phyloP scores from a whole-genome alignment of 1,140 invertebrate genomes.

The Tetragnatha versicolor region DNA sequence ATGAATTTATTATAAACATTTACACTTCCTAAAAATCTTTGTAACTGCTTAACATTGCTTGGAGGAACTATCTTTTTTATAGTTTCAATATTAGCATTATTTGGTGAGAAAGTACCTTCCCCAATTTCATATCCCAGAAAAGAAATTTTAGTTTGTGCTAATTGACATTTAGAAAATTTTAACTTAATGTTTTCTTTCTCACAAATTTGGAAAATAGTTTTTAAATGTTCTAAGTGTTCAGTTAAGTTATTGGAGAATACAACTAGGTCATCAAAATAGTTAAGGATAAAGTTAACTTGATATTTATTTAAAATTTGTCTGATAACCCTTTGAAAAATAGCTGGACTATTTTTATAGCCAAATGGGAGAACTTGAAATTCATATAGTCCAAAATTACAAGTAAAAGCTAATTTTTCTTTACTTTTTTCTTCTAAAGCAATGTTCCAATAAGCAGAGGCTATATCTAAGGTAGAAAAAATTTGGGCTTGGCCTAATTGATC shows the following conservation, averaged over 20 bases:
- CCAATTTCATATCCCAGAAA: conserved; percentile 2
- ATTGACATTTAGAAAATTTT: neutral
- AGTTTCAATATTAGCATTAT: conserved; percentile 31
- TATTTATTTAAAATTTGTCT: neutral
- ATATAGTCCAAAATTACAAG: neutral
- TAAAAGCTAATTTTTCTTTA: neutral
- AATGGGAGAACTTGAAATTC: neutral
- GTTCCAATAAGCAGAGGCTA: neutral
- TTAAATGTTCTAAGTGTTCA: neutral
- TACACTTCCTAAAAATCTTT: conserved; percentile 60
- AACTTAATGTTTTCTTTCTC: neutral
- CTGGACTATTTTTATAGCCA: neutral
- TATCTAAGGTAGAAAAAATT: neutral
- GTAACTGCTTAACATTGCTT: conserved; percentile 52
- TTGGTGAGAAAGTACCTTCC: neutral
- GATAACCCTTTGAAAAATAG: neutral
- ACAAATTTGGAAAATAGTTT: neutral
- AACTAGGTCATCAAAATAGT: conserved; percentile 1
- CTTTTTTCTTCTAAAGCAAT: neutral
- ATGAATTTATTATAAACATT: conserved; percentile 61
- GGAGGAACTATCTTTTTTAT: conserved; percentile 55
- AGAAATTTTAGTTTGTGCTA: neutral
- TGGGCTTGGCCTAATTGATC: neutral
- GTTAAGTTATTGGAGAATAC: neutral
- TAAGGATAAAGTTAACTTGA: neutral